Conservation (phyloP, 2,888 invertebrate species). For the Napeogenes sylphis region DNA sequence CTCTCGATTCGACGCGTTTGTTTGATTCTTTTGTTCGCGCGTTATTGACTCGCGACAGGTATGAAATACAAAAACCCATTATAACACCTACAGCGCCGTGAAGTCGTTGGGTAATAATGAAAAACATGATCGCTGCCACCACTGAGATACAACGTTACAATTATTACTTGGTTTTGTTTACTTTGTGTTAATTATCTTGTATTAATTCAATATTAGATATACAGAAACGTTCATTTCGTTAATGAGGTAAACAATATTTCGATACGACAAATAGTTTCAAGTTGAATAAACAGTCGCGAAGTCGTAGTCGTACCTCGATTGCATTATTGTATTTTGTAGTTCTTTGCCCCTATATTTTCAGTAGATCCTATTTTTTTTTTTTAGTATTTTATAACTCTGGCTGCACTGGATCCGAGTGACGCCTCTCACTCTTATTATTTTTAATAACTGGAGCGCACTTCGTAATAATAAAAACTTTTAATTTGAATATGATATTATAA, state of each 20-base stretch:
- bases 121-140: conserved; percentile 15
- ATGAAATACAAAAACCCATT: conserved; percentile 59
- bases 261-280: conserved; percentile 6
- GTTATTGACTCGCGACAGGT: conserved; percentile 56
- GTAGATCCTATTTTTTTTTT: too few relatives aligned
- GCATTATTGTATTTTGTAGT: too few relatives aligned
- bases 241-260: conserved; percentile 13
- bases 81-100: conserved; percentile 34
- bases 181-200: conserved; percentile 1
- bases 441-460: too few relatives aligned
- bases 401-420: too few relatives aligned
- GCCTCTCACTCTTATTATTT: too few relatives aligned
- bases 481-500: too few relatives aligned
- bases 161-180: background rate
- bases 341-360: too few relatives aligned
- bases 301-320: too few relatives aligned
- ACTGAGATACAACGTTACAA: background rate
- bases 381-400: too few relatives aligned
- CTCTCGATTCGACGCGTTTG: conserved; percentile 64
- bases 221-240: conserved; percentile 8
- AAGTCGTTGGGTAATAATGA: conserved; percentile 30
- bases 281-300: background rate
- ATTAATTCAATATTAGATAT: background rate
- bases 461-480: too few relatives aligned
- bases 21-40: conserved; percentile 67